Conservation (phyloP, 2,888 invertebrate genomes). For the Spodoptera picta region DNA sequence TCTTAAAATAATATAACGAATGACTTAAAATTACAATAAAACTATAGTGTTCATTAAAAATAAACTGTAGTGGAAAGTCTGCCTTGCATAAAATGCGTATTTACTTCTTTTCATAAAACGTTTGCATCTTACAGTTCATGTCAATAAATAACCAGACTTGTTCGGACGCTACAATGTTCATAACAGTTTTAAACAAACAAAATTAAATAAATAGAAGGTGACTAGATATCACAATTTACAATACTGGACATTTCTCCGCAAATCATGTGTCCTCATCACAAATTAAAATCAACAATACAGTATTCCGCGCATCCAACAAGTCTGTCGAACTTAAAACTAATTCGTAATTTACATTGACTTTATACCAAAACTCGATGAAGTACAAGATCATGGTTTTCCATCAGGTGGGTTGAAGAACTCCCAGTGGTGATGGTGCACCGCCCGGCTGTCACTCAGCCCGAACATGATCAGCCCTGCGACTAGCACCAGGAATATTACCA, state of each 20-base stretch:
- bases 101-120: conserved; percentile 40
- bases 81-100: conserved; percentile 68
- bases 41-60: conserved; percentile 45
- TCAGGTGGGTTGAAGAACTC: conserved; percentile 96
- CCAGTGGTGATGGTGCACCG: conserved; percentile 95
- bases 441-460: conserved; percentile 91
- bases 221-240: conserved; percentile 35
- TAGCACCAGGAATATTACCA: conserved; percentile 93
- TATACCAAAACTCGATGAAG: conserved; percentile 39
- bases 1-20: conserved; percentile 18
- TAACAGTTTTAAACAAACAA: no score
- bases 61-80: conserved; percentile 72
- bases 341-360: conserved; percentile 33
- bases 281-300: conserved; percentile 10
- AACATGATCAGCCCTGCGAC: conserved; percentile 93
- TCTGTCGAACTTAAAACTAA: conserved; percentile 50
- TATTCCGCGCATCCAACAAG: conserved; percentile 45
- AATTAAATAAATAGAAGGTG: conserved; percentile 9
- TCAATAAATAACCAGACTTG: conserved; percentile 51
- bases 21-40: conserved; percentile 31
- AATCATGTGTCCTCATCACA: conserved; percentile 20
- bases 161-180: conserved; percentile 26
- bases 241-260: conserved; percentile 6
- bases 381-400: conserved; percentile 76
- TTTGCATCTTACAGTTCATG: conserved; percentile 50